phyloP scores from a whole-genome alignment of 2,113 vertebrate genomes.

The Tupaia tana region DNA sequence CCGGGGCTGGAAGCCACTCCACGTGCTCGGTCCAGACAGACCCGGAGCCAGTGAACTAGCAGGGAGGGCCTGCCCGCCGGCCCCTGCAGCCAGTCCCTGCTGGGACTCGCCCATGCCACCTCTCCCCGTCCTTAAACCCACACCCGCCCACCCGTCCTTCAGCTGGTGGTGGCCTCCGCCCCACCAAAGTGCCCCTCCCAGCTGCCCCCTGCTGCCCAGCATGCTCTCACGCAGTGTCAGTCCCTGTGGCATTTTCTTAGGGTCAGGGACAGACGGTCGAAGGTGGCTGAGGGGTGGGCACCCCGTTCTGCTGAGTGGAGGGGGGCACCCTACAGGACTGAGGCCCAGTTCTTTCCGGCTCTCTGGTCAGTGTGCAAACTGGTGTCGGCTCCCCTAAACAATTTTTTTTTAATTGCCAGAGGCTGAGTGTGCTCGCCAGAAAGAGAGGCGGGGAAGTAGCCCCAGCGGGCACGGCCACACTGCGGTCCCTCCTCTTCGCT shows the following conservation, averaged over 20 bases:
- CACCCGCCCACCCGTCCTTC: accelerated
- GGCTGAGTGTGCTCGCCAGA: too few species aligned
- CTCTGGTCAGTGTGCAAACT: neutral
- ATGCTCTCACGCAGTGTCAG: accelerated
- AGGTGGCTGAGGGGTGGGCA: too few species aligned
- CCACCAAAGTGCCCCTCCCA: neutral
- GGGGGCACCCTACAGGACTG: too few species aligned
- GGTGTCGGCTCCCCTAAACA: neutral
- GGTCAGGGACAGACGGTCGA: too few species aligned
- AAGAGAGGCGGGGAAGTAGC: too few species aligned
- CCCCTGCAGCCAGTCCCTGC: neutral
- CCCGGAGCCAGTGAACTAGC: neutral
- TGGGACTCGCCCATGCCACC: neutral
- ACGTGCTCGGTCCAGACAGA: accelerated
- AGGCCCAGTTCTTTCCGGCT: neutral
- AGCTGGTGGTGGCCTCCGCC: neutral
- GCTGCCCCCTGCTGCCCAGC: accelerated
- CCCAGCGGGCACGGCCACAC: too few species aligned
- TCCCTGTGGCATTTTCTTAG: neutral
- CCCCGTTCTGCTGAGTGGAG: too few species aligned
- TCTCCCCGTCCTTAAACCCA: neutral
- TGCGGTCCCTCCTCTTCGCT: too few species aligned
- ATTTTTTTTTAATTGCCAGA: too few species aligned
- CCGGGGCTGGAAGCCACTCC: neutral
- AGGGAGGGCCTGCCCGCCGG: accelerated